Percentiles rank a stretch among this genome's conserved stretches.
Conservation (phyloP, 2,888 invertebrate genomes). For the Drosophila nigricruria region DNA sequence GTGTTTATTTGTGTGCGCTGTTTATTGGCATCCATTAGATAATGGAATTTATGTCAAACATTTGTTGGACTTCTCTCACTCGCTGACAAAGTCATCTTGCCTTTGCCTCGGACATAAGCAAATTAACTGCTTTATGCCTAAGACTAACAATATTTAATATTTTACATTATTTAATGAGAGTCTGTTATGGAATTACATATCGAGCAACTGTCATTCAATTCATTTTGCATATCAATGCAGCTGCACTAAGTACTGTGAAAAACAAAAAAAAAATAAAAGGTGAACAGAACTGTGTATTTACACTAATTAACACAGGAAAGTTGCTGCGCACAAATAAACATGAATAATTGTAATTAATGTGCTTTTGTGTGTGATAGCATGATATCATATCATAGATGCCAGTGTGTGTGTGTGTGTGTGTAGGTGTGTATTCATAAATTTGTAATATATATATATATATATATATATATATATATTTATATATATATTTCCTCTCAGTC, state of each 20-base stretch:
- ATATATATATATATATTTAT: constrained; percentile 3
- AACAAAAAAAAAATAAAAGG: constrained; percentile 11
- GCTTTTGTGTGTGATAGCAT: constrained; percentile 28
- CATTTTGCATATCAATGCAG: constrained; percentile 53
- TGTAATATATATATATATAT: constrained; percentile 9
- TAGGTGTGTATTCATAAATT: constrained; percentile 46
- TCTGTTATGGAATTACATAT: constrained; percentile 18
- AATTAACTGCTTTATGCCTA: constrained; percentile 17
- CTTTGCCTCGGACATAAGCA: constrained; percentile 1
- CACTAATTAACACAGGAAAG: constrained; percentile 61
- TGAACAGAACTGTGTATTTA: constrained; percentile 43
- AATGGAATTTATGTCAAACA: constrained; percentile 74
- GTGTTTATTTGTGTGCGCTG: constrained; percentile 31
- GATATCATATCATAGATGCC: constrained; percentile 28
- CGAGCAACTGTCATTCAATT: constrained; percentile 50
- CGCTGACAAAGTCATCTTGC: constrained; percentile 15
- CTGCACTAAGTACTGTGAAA: constrained; percentile 11
- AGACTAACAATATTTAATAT: constrained; percentile 21
- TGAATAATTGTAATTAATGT: constrained; percentile 70
- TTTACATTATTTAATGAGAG: constrained; percentile 5
- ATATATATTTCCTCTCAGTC: constrained; percentile 26
- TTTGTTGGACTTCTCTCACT: constrained; percentile 40
- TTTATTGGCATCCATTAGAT: constrained; percentile 80
- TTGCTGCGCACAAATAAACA: constrained; percentile 60
- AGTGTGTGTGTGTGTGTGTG: neutral